phyloP scores from a whole-genome alignment of 2,888 invertebrate genomes.

The Nysson spinosus region DNA sequence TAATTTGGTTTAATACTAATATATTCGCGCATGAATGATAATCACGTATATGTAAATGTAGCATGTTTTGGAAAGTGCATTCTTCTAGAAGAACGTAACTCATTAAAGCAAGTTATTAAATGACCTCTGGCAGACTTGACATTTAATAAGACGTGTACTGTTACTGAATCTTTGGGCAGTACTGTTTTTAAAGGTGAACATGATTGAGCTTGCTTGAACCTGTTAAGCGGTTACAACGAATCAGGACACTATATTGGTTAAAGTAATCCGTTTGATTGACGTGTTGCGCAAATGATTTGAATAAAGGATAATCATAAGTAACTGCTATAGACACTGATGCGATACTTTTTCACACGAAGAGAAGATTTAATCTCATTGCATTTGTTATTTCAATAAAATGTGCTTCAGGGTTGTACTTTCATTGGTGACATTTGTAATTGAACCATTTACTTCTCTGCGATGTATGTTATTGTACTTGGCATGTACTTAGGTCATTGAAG shows the following conservation, averaged over 20 bases:
- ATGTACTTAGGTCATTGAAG: too few relatives aligned
- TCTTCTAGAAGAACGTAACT: neutral
- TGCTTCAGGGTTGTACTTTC: too few relatives aligned
- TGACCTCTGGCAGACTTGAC: constrained; percentile 39
- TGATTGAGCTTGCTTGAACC: constrained; percentile 28
- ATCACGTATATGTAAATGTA: neutral
- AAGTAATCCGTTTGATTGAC: neutral
- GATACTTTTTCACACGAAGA: too few relatives aligned
- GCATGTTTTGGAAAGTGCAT: neutral
- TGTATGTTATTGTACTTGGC: too few relatives aligned
- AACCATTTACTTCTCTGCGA: too few relatives aligned
- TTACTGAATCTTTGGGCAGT: constrained; percentile 30
- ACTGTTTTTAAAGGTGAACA: constrained; percentile 56
- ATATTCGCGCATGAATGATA: too few relatives aligned
- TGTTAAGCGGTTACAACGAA: constrained; percentile 1
- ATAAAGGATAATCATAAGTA: too few relatives aligned
- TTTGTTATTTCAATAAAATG: too few relatives aligned
- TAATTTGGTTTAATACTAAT: too few relatives aligned
- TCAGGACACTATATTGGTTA: constrained; percentile 6
- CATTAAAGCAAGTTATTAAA: constrained; percentile 4
- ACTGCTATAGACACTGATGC: too few relatives aligned
- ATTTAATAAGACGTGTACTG: constrained; percentile 41
- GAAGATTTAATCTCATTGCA: too few relatives aligned
- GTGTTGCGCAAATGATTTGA: neutral
- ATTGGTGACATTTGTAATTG: too few relatives aligned